phyloP scores from a whole-genome alignment of 2,113 vertebrate species.

The Cyprinus carpio region DNA sequence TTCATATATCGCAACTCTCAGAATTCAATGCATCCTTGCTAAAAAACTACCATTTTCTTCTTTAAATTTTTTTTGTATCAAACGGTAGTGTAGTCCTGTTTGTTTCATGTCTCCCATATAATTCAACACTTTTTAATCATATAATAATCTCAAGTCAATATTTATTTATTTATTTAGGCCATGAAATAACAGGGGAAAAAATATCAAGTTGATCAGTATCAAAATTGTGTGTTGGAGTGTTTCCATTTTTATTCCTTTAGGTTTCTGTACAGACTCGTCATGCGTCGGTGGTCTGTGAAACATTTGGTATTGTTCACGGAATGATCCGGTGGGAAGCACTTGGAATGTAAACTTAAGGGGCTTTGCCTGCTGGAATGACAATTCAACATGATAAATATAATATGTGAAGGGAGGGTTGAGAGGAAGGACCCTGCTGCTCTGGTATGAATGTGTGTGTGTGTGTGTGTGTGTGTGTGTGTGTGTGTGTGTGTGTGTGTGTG shows the following conservation, averaged over 20 bases:
- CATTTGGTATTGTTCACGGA: constrained; percentile 4
- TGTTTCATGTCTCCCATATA: background rate
- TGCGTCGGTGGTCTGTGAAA: background rate
- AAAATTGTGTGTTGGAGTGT: background rate
- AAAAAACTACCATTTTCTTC: background rate
- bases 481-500: constrained; percentile 16
- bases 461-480: constrained; percentile 20
- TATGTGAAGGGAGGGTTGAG: constrained; percentile 24
- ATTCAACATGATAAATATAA: constrained; percentile 36
- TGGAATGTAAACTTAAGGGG: background rate
- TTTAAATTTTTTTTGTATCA: too few relatives aligned
- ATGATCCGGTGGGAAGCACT: constrained; percentile 7
- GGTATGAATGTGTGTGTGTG: constrained; percentile 24
- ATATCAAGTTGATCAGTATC: background rate
- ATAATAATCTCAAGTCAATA: background rate
- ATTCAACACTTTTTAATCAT: too few relatives aligned
- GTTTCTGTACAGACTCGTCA: background rate
- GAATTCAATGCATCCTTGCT: background rate
- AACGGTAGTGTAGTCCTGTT: background rate
- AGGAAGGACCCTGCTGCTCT: constrained; percentile 51
- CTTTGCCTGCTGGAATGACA: constrained; percentile 4
- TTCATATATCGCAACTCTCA: too few relatives aligned
- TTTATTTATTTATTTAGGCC: background rate
- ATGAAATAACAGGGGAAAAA: background rate
- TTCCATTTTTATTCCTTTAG: background rate